Evolutionary conservation across 2,113 vertebrate species (phyloP).

Genomic region (Aspiorhynchus laticeps): DNA sequence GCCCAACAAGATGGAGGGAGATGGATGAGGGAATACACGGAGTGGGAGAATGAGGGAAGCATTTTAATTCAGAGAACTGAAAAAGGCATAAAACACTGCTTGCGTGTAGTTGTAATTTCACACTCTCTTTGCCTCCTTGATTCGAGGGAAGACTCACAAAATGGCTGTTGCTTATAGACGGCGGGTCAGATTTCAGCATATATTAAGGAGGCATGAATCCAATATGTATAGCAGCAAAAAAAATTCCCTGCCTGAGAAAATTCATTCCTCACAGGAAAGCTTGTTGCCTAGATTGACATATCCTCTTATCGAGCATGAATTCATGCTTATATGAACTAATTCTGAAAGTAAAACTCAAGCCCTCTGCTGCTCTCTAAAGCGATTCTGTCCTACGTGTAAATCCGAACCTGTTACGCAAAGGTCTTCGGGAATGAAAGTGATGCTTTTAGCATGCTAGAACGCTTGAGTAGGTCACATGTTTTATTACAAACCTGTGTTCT

Average conservation of each 20-base stretch:
- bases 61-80: constrained; percentile 42
- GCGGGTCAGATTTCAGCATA: not conserved
- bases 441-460: constrained; percentile 59
- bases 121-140: not conserved
- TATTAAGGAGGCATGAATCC: constrained; percentile 11
- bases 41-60: constrained; percentile 28
- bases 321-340: constrained; percentile 13
- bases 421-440: constrained; percentile 39
- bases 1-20: constrained; percentile 51
- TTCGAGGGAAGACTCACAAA: constrained; percentile 25
- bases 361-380: constrained; percentile 18
- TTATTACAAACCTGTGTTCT: constrained; percentile 61
- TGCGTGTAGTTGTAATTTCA: constrained; percentile 26
- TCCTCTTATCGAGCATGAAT: constrained; percentile 23
- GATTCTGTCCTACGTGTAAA: constrained; percentile 10
- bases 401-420: not conserved
- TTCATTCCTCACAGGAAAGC: constrained; percentile 7
- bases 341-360: not conserved
- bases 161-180: constrained; percentile 17
- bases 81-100: constrained; percentile 12
- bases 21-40: constrained; percentile 35
- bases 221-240: not conserved
- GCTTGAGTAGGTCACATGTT: constrained; percentile 37
- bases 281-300: not conserved
- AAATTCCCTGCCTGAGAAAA: not conserved